Evolutionary conservation across 1,140 invertebrate genomes (phyloP), one percentile per base, ranked within the genome.

Genomic region (Periplaneta americana): DNA sequence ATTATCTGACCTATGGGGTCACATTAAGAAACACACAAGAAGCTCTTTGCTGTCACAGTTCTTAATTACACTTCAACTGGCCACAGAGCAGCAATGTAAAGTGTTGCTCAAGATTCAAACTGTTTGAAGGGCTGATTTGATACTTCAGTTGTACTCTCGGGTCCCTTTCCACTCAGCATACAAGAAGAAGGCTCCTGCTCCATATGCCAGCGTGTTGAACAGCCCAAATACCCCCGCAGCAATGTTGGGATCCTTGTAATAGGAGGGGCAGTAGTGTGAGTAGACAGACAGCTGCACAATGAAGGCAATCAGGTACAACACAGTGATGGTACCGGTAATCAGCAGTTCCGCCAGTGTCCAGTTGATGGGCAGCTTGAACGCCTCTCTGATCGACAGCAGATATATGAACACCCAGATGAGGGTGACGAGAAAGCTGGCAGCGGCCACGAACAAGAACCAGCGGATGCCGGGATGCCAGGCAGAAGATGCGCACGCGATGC

Each of bases 281-380:
- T 92, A 92, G 0, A 90, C 88, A 2, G 92, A 90, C 79, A 97
- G 89, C 86, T 96, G 94, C 13, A 94, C 92, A 83, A 96, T 93
- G 86, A 95, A 95, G 1, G 93, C 95, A 76, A 95, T 94, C 82
- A 93, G 89, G 86, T 96, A 96, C 81, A 95, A 88, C 31, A 95
- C 85, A 0, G 94, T 91, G 84, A 92, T 90, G 79, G 95, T 88
- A 22, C 88, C 90, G 4, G 94, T 95, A 85, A 95, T 95, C 34
- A 95, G 87, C 74, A 96, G 88, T 89, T 97, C 96, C 95, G 94
- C 92, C 78, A 95, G 87, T 82, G 96, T 91, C 96, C 95, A 97
- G 84, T 96, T 94, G 84, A 96, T 93, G 34, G 95, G 93, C 31
- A 96, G 86, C 84, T 92, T 94, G 18, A 96, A 88, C 13, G 93